Evolutionary conservation across 2,888 invertebrate species (phyloP).

Genomic region (Drosophila peninsularis): DNA sequence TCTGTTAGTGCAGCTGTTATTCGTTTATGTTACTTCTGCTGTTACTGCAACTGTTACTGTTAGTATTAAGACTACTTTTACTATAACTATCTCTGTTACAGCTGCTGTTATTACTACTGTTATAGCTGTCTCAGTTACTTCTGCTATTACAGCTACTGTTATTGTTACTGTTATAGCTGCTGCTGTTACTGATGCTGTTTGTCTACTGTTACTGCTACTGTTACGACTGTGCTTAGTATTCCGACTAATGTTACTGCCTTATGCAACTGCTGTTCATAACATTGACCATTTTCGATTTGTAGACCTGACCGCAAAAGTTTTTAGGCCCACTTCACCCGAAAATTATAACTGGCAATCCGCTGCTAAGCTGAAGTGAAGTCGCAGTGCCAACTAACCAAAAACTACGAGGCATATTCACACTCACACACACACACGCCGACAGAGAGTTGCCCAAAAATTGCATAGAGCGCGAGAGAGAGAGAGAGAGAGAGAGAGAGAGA

Average conservation of each 20-base stretch:
- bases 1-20: no score
- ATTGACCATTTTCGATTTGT: slow-evolving; percentile 33
- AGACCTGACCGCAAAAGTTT: slow-evolving; percentile 67
- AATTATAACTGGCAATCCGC: slow-evolving; percentile 63
- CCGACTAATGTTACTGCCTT: background rate
- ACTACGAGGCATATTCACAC: slow-evolving; percentile 38
- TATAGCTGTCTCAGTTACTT: background rate
- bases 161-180: no score
- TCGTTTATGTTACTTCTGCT: no score
- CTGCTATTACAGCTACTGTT: background rate
- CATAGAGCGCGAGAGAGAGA: background rate
- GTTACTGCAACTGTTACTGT: background rate
- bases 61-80: background rate
- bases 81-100: no score
- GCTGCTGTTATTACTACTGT: background rate
- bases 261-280: background rate
- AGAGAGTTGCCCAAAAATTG: slow-evolving; percentile 47
- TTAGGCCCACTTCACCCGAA: slow-evolving; percentile 65
- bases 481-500: background rate
- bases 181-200: background rate
- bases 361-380: slow-evolving; percentile 25
- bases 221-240: background rate
- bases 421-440: slow-evolving; percentile 15
- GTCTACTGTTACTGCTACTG: background rate
- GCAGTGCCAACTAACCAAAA: slow-evolving; percentile 27